Evolutionary conservation across 2,113 vertebrate species (phyloP), one percentile per base, ranked within the genome.

Genomic region (Aegotheles bennettii): DNA sequence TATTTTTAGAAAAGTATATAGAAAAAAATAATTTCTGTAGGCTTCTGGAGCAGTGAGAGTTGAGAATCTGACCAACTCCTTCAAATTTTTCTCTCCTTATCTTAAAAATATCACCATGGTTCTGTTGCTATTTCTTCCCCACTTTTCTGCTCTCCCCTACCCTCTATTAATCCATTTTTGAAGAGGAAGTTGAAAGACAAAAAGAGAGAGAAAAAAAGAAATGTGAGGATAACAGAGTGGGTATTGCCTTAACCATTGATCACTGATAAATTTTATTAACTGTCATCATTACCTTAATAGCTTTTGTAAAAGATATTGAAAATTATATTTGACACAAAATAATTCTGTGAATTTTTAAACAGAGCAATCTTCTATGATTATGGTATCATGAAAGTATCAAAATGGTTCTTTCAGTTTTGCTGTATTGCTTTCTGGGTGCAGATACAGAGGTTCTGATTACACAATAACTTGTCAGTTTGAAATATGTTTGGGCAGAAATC

Each of bases 361-460:
- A 89, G 40, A 84, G 24, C 45, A 69, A 60, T 73, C 11, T 73
- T 93, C 87, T 59, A 20, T 79, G 28, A 47, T 81, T 87, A 40
- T 5, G 5, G 12, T 93, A 69, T 93, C 69, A 21, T 36, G 60
- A 78, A 80, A 78, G 28, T 43, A 92, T 75, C 65, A 84, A 10
- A 84, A 68, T 93, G 91, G 57, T 79, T 85, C 45, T 82, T 89
- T 91, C 61, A 19, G 11, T 79, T 94, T 95, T 94, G 87, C 71
- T 85, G 16, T 21, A 53, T 82, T 25, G 28, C 33, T 63, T 79
- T 85, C 6, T 50, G 45, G 28, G 14, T 78, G 42, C 48, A 61
- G 31, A 60, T 90, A 33, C 7, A 60, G 43, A 75, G 84, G 76
- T 60, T 91, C 51, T 87, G 70, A 73, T 73, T 82, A 71, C 35